phyloP scores from a whole-genome alignment of 2,888 invertebrate species.

The Bombylius discolor region DNA sequence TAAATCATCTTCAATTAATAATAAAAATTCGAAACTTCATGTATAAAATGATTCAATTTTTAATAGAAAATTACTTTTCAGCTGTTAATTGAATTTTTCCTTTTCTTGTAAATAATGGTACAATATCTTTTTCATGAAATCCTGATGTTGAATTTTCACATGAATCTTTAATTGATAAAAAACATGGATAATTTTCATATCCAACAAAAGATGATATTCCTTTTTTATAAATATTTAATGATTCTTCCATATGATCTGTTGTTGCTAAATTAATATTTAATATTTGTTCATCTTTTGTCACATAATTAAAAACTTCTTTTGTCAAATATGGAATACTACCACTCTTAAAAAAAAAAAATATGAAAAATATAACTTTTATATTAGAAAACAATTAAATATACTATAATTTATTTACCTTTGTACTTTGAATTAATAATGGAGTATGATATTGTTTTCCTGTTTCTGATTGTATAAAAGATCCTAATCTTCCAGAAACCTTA shows the following conservation, averaged over 20 bases:
- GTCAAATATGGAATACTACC: slow-evolving; percentile 75
- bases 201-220: slow-evolving; percentile 58
- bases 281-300: slow-evolving; percentile 45
- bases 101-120: slow-evolving; percentile 65
- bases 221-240: slow-evolving; percentile 48
- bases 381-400: slow-evolving; percentile 4
- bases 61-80: slow-evolving; percentile 36
- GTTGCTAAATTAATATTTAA: slow-evolving; percentile 61
- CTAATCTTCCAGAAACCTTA: slow-evolving; percentile 51
- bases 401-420: slow-evolving; percentile 43
- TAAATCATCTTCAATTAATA: no score
- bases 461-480: slow-evolving; percentile 44
- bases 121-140: slow-evolving; percentile 53
- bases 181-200: slow-evolving; percentile 40
- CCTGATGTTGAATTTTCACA: slow-evolving; percentile 52
- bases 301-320: slow-evolving; percentile 55
- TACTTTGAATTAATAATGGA: slow-evolving; percentile 60
- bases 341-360: slow-evolving; percentile 40
- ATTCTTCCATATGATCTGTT: slow-evolving; percentile 50
- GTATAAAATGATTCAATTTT: no score
- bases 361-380: slow-evolving; percentile 1
- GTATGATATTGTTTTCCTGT: slow-evolving; percentile 51
- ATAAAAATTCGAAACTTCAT: no score
- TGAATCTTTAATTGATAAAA: slow-evolving; percentile 44
- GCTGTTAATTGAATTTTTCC: slow-evolving; percentile 58